A percentile compares a stretch with the other conserved stretches of the same genome.
Conservation (phyloP, 2,888 invertebrate genomes). For the Apamea epomidion region DNA sequence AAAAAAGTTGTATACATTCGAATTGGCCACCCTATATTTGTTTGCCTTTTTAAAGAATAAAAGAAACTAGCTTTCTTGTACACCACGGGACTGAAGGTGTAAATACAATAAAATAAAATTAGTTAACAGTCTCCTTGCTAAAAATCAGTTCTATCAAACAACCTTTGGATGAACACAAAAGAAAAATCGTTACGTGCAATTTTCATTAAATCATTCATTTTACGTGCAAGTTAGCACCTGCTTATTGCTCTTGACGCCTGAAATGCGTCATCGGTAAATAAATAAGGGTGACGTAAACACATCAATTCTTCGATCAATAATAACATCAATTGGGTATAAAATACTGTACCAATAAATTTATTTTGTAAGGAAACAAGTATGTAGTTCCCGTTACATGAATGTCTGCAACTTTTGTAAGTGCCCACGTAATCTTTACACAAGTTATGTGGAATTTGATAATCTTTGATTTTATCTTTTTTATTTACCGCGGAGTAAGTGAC, state of each 20-base stretch:
- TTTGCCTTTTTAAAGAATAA: background rate
- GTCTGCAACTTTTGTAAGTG: slow-evolving; percentile 41
- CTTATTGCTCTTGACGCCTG: slow-evolving; percentile 21
- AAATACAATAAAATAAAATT: background rate
- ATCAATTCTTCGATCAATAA: no score
- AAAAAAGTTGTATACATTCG: background rate
- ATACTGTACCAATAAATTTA: slow-evolving; percentile 34
- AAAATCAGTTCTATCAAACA: background rate
- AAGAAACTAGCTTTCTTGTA: background rate
- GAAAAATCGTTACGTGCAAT: background rate
- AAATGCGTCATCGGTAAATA: slow-evolving; percentile 48
- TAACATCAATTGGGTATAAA: slow-evolving; percentile 36
- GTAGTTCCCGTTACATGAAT: slow-evolving; percentile 54
- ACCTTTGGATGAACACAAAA: background rate
- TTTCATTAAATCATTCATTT: slow-evolving; percentile 5
- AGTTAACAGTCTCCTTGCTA: background rate
- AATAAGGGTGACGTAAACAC: slow-evolving; percentile 33
- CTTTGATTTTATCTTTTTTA: slow-evolving; percentile 44
- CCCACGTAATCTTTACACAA: slow-evolving; percentile 39
- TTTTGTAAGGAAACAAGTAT: slow-evolving; percentile 24
- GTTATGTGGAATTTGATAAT: slow-evolving; percentile 48
- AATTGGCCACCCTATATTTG: background rate
- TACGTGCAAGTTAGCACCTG: slow-evolving; percentile 18
- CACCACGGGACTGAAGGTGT: background rate
- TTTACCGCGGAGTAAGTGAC: slow-evolving; percentile 15